Evolutionary conservation across 92 coral and sea anemone genomes (phyloP).

Genomic region (Parazoanthus darwini): DNA sequence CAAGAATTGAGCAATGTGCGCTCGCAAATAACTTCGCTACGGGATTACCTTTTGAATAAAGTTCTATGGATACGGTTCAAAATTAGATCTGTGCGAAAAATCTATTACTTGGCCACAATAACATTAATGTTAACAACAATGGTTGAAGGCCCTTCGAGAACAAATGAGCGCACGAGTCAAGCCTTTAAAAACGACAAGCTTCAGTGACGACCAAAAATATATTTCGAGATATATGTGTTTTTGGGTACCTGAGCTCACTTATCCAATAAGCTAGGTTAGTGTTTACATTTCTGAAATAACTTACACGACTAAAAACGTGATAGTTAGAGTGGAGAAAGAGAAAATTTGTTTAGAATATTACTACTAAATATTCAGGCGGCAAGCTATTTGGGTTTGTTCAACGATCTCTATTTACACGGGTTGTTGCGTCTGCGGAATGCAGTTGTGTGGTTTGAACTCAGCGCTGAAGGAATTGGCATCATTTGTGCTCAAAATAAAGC

Average conservation of each 20-base stretch:
- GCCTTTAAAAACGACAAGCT: slow-evolving; percentile 22
- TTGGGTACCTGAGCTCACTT: not conserved
- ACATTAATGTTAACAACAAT: slow-evolving; percentile 32
- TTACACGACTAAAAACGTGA: not conserved
- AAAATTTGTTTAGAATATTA: not conserved
- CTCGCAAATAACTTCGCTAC: slow-evolving; percentile 4
- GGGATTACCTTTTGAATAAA: slow-evolving; percentile 30
- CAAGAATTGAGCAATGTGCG: slow-evolving; percentile 7
- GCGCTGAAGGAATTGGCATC: slow-evolving; percentile 15
- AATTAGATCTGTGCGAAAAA: slow-evolving; percentile 24
- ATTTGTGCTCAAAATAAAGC: not conserved
- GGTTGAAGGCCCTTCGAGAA: slow-evolving; percentile 29
- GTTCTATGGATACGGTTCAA: not conserved
- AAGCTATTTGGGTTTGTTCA: slow-evolving; percentile 42
- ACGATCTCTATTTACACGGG: slow-evolving; percentile 61
- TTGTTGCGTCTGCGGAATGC: slow-evolving; percentile 50
- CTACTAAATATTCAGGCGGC: not conserved
- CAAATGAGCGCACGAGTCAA: slow-evolving; percentile 29
- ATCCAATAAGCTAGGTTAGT: not conserved
- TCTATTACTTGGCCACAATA: slow-evolving; percentile 23
- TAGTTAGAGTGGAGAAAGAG: not conserved
- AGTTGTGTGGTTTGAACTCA: slow-evolving; percentile 14
- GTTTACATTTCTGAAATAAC: not conserved
- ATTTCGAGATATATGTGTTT: not conserved
- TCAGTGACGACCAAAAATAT: not conserved